Evolutionary conservation across 2,113 vertebrate genomes (phyloP).

Genomic region (Mormoops blainvillei): DNA sequence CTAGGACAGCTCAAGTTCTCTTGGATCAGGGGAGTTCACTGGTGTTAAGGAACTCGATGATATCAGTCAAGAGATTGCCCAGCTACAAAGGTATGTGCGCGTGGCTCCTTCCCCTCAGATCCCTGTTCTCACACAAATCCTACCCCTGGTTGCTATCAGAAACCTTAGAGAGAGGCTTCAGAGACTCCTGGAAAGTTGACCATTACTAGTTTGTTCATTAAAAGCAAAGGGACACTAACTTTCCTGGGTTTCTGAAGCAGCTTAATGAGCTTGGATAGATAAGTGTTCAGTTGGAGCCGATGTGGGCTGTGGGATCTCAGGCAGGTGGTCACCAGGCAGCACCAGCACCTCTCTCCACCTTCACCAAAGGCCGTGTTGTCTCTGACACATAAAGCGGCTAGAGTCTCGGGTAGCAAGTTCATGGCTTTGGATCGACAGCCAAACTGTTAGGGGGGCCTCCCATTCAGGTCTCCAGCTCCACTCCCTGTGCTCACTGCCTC

Average conservation of each 20-base stretch:
- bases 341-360: not conserved
- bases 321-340: not conserved
- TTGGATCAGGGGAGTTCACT: conserved; percentile 94
- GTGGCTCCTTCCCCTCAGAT: not conserved
- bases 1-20: conserved; percentile 92
- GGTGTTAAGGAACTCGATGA: conserved; percentile 97
- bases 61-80: conserved; percentile 95
- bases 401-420: not conserved
- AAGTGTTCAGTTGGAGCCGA: not conserved
- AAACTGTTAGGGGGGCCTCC: not conserved
- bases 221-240: not conserved
- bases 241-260: not conserved
- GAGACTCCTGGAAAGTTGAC: not conserved
- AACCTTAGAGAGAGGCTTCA: not conserved
- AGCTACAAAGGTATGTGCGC: conserved; percentile 89
- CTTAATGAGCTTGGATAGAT: accelerated
- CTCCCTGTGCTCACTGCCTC: not conserved
- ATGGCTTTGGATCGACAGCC: not conserved
- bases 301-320: not conserved
- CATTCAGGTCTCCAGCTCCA: not conserved
- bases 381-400: not conserved
- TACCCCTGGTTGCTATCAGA: not conserved
- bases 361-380: not conserved
- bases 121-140: too few species aligned
- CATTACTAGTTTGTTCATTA: not conserved